Base-by-base conservation (phyloP, 2,888 invertebrate genomes). In the Agonopterix alstromeriana region DNA sequence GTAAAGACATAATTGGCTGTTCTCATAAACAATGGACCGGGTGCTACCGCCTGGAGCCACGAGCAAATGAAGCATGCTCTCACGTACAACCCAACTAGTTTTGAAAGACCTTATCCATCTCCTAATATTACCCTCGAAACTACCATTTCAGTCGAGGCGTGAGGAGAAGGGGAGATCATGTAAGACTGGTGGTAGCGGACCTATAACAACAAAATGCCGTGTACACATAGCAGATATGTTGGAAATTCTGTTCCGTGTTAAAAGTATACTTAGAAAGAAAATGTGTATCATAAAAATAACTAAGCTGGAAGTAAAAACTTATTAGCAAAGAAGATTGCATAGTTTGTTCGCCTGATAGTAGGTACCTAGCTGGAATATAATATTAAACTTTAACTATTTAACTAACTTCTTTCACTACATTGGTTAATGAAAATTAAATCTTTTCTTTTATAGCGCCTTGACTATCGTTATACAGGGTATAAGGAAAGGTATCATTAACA, bases 21-120 rank as follows among this genome's bases (percentile, higher is more conserved):
- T 81, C 76, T 70, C 67, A 71, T 79, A 84, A 77, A 82, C 85
- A 83, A 82, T 81, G 63, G 77, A 63, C 60, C 61, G 67, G 78
- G 73, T 74, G 78, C 80, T 69, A 65, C 70, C 63, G 82, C 85
- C 82, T 64, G 65, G 52, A 75, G 84, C 76, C 55, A 73, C 53
- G 61, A 73, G 70, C 75, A 82, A 83, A 84, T 79, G 81, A 82
- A 83, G 73, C 78, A 73, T 76, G 75, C 76, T 77, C 79, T 79
- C 78, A 82, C 77, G 77, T 77, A 70, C 65, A 61, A 47, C 56
- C 36, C 49, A 58, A 63, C 82, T 72, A 73, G 59, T 63, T 63
- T 65, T 47, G 48, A 49, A 53, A 62, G 74, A 70, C 45, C 75
- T 54, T 48, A 49, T 49, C 35, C 49, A 48, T 43, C 48, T 38